phyloP scores from a whole-genome alignment of 1,140 invertebrate species.

The Calosoma granatense region DNA sequence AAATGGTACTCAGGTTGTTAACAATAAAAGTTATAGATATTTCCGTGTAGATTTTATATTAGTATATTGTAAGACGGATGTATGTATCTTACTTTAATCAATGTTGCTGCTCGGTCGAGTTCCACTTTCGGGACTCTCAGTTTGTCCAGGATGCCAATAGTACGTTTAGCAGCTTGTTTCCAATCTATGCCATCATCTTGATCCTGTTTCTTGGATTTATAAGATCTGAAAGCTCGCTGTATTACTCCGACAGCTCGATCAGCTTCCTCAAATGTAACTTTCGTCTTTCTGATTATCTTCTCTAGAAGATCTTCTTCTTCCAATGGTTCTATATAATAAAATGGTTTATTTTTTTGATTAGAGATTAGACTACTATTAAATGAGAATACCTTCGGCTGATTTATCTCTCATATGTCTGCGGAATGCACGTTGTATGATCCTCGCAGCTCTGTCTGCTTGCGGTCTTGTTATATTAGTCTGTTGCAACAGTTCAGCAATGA shows the following conservation, averaged over 20 bases:
- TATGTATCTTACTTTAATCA: not conserved
- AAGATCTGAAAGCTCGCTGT: slow-evolving; percentile 28
- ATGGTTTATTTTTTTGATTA: not conserved
- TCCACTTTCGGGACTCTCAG: not conserved
- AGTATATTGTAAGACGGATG: no score
- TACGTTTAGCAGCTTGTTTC: slow-evolving; percentile 36
- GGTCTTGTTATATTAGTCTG: slow-evolving; percentile 33
- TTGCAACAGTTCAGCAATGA: slow-evolving; percentile 33
- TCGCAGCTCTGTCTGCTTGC: slow-evolving; percentile 34
- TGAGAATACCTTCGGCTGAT: slow-evolving; percentile 16
- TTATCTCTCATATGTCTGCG: slow-evolving; percentile 24
- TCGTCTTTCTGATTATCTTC: slow-evolving; percentile 27
- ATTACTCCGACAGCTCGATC: slow-evolving; percentile 30
- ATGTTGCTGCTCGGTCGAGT: not conserved
- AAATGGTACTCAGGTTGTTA: not conserved
- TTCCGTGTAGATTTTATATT: not conserved
- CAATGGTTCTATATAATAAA: slow-evolving; percentile 8
- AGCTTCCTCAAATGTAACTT: slow-evolving; percentile 21
- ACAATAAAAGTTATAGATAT: not conserved
- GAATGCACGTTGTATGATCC: slow-evolving; percentile 36
- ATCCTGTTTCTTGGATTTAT: slow-evolving; percentile 24
- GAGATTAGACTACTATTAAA: slow-evolving; percentile 3
- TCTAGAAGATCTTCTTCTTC: slow-evolving; percentile 23
- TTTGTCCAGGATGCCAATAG: slow-evolving; percentile 31
- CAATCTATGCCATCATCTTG: slow-evolving; percentile 33